Percentiles rank a stretch among this genome's conserved stretches.
These are phyloP conservation scores for Sylvietta virens DNA, from an alignment of 2,113 vertebrate genomes.

Conservation along the genomic window DNA sequence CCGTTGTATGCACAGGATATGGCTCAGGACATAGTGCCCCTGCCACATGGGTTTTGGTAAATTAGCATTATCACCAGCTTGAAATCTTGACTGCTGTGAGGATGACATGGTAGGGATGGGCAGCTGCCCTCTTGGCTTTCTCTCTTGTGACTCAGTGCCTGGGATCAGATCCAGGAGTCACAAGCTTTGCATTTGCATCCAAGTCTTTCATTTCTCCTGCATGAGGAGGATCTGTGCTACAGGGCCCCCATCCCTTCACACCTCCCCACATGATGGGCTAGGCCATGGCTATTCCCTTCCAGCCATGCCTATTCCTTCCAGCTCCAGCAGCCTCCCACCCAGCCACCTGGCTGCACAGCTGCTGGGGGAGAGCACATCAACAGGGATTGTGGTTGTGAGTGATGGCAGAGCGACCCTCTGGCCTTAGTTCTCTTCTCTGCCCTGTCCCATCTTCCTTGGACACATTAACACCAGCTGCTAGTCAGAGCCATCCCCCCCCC, in stretches of 20 bases:
- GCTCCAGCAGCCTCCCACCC: background rate
- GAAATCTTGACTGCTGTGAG: background rate
- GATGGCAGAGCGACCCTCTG: background rate
- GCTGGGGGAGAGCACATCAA: background rate
- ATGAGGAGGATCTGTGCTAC: background rate
- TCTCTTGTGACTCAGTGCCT: background rate
- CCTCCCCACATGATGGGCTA: background rate
- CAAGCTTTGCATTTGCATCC: background rate
- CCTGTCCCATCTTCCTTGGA: background rate
- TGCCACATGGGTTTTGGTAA: background rate
- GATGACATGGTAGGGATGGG: background rate
- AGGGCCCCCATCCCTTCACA: background rate
- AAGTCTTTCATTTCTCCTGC: background rate
- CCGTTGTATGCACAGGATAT: fast-evolving
- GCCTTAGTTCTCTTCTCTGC: background rate
- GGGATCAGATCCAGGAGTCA: background rate
- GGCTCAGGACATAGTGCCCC: background rate
- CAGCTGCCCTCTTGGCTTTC: background rate
- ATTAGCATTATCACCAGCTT: background rate
- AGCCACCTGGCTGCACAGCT: fast-evolving
- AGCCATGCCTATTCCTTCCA: background rate
- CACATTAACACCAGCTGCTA: background rate
- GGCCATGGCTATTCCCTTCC: background rate
- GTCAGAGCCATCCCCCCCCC: background rate
- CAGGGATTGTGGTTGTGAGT: background rate